Conservation (phyloP, 2,888 invertebrate species). For the Rhingia rostrata region DNA sequence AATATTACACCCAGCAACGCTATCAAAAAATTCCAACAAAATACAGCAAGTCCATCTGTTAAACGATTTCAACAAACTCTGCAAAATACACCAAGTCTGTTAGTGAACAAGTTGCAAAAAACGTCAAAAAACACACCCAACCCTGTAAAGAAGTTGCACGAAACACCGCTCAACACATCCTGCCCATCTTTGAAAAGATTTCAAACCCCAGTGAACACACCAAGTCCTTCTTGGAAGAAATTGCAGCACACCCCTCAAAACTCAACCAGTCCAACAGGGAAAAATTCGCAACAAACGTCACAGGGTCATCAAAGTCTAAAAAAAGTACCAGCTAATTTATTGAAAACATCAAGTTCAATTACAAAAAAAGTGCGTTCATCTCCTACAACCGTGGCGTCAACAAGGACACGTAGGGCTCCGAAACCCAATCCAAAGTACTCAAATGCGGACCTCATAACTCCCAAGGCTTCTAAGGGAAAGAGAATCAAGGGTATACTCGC, state of each 20-base stretch:
- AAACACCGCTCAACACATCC: neutral
- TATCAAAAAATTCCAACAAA: too few species aligned
- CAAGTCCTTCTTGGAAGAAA: neutral
- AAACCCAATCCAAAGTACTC: constrained; percentile 83
- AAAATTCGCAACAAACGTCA: neutral
- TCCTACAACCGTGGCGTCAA: constrained; percentile 79
- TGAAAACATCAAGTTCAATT: constrained; percentile 9
- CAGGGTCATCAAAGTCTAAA: neutral
- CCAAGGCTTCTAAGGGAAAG: constrained; percentile 68
- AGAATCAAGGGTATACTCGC: constrained; percentile 75
- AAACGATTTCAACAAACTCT: too few species aligned
- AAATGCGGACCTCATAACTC: constrained; percentile 81
- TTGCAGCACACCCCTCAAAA: neutral
- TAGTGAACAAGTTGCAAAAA: too few species aligned
- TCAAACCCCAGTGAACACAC: neutral
- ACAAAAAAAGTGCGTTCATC: constrained; percentile 63
- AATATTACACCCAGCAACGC: too few species aligned
- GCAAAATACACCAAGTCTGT: too few species aligned
- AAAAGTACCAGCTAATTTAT: neutral
- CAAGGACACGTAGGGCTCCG: constrained; percentile 81
- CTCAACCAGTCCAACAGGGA: neutral
- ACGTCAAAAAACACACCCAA: neutral
- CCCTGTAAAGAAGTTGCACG: neutral
- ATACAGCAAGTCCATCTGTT: too few species aligned
- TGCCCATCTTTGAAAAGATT: neutral